Evolutionary conservation across 2,888 invertebrate genomes (phyloP).

Genomic region (Kuschelorhynchus macadamiae): DNA sequence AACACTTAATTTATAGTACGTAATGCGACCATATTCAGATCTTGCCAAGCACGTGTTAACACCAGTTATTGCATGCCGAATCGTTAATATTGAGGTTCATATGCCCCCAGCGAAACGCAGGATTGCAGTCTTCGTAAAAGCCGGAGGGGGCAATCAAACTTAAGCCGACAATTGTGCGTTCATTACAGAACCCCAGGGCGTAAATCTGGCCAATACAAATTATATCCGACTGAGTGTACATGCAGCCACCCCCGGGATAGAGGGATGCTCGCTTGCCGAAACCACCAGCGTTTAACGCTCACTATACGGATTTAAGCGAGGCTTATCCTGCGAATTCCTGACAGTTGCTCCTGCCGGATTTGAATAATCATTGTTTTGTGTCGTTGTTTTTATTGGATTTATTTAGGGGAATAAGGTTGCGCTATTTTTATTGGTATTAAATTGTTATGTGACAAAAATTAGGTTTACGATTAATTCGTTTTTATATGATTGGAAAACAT

Average conservation of each 20-base stretch:
- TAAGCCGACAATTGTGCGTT: slow-evolving; percentile 71
- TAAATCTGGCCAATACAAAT: slow-evolving; percentile 71
- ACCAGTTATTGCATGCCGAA: slow-evolving; percentile 40
- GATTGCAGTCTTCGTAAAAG: slow-evolving; percentile 24
- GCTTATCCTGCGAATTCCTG: slow-evolving; percentile 58
- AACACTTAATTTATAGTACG: no score
- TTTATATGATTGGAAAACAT: no score
- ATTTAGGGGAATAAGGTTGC: slow-evolving; percentile 23
- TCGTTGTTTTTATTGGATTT: slow-evolving; percentile 59
- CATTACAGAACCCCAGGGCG: slow-evolving; percentile 69
- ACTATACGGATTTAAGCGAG: slow-evolving; percentile 54
- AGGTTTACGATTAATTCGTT: no score
- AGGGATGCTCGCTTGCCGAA: slow-evolving; percentile 39
- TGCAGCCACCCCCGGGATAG: slow-evolving; percentile 38
- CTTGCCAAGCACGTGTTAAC: slow-evolving; percentile 32
- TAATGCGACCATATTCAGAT: no score
- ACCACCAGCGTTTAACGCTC: slow-evolving; percentile 60
- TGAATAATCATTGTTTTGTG: slow-evolving; percentile 62
- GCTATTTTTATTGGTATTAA: slow-evolving; percentile 4
- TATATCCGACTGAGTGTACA: slow-evolving; percentile 63
- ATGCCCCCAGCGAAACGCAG: slow-evolving; percentile 25
- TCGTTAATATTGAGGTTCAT: slow-evolving; percentile 39
- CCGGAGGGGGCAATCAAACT: slow-evolving; percentile 68
- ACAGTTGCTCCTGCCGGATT: slow-evolving; percentile 65
- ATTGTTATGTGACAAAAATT: no score